Base-by-base conservation (phyloP, 2,888 invertebrate species). In the Nephrotoma appendiculata region DNA sequence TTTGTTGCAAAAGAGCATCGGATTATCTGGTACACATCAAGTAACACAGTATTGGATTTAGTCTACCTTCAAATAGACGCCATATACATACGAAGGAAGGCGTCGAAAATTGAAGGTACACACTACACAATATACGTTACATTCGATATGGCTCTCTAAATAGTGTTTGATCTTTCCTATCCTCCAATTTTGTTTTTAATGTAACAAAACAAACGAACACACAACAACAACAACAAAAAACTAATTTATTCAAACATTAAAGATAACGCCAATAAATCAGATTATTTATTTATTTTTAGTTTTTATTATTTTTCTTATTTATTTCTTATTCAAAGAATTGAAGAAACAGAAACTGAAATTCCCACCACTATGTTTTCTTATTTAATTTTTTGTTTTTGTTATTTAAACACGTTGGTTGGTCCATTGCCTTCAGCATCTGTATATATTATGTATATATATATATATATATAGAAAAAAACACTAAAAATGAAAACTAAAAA, bases 221-320 rank as follows among this genome's bases (percentile, higher is more conserved):
- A 57, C 57, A 57, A 71, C 52, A 57, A 31, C n/a, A n/a, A n/a
- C n/a, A n/a, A n/a, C n/a, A 71, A 71, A 71, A 71, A 71, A 31
- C 71, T 71, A 43, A 84, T 41, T 42, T 84, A 84, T 84, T 84
- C 43, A 43, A 84, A 84, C 84, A 84, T 84, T 84, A 84, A 84
- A 84, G 43, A 84, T 84, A 84, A 84, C 84, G 43, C 84, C 84
- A 84, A 42, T 84, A 84, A 84, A 84, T 84, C 84, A 84, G 84
- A 84, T 84, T 84, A 71, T 84, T 84, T 84, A 84, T 84, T 42
- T 84, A 84, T 84, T 83, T 41, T 83, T 5, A 41, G 83, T 41
- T 41, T 83, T 83, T 83, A 52, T 52, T 52, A 52, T 52, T 42
- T 42, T 84, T 84, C 42, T 41, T 84, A 83, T 84, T 84, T 84